Evolutionary conservation across 2,113 vertebrate species (phyloP), one percentile per base, ranked within the genome.

Genomic region (Phrynosoma platyrhinos): DNA sequence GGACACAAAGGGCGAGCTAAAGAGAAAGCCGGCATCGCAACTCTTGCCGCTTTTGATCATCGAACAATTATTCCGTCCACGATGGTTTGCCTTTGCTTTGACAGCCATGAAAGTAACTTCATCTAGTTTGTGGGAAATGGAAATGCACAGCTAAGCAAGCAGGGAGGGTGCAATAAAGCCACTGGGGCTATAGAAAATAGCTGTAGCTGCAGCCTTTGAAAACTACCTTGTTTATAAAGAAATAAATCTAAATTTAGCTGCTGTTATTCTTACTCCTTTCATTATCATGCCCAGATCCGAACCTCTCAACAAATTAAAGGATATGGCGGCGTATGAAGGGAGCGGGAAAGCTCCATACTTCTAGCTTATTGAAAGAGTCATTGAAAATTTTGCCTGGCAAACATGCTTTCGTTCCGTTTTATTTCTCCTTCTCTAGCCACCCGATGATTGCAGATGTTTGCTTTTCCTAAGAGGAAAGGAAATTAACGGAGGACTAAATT

Each of bases 261-360:
- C 84, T 77, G 74, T 86, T 52, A 78, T 32, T 83, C 68, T 83
- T 36, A 69, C 16, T 9, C 80, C 87, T 20, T 78, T 88, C 64
- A 86, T 83, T 89, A 47, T 84, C 92, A 80, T 27, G 87, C 47
- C 76, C 90, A 25, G 88, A 89, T 89, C 84, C 77, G 88, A 90
- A 88, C 87, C 78, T 14, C 71, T 27, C 58, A 40, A 90, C 36
- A 83, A 86, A 32, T 72, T 78, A 78, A 25, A 85, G 27, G 25
- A 52, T 10, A 7, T 20, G 30, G 27, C 20, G 23, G 18, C 2
- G n/a, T 14, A 32, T 69, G 14, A 87, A 23, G 23, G 36, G 36
- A 68, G 9, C 36, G 16, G 86, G 82, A 89, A 90, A 52, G 20
- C 47, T 27, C 16, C 30, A 32, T 10, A 75, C 84, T 86, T 90